phyloP scores from a whole-genome alignment of 2,797 vertebrate genomes.

The Argyrosomus regius region DNA sequence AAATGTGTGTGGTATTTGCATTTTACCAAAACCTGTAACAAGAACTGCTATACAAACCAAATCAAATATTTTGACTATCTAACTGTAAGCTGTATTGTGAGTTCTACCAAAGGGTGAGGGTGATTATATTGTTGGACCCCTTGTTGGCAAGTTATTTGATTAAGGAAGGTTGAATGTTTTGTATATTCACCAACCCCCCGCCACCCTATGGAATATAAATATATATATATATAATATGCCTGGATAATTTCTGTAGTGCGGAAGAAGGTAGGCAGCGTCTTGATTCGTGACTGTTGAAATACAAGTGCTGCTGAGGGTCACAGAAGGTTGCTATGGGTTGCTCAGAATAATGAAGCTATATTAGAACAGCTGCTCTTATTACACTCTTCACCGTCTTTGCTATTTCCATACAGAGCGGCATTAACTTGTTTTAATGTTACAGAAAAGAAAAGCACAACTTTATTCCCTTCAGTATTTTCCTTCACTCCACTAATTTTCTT shows the following conservation, averaged over 20 bases:
- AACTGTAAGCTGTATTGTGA: background rate
- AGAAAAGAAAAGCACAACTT: conserved; percentile 28
- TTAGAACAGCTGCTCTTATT: conserved; percentile 39
- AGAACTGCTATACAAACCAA: too few species aligned
- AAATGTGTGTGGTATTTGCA: too few species aligned
- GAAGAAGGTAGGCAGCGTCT: conserved; percentile 17
- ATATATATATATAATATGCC: background rate
- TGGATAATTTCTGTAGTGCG: conserved; percentile 21
- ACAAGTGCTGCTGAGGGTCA: conserved; percentile 21
- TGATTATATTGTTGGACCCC: background rate
- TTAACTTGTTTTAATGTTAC: conserved; percentile 23
- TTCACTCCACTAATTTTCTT: conserved; percentile 11
- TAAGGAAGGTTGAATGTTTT: conserved; percentile 1
- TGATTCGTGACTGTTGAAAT: conserved; percentile 13
- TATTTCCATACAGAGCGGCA: conserved; percentile 19
- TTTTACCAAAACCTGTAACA: background rate
- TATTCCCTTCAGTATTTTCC: conserved; percentile 15
- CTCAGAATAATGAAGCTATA: conserved; percentile 40
- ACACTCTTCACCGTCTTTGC: conserved; percentile 6
- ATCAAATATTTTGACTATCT: background rate
- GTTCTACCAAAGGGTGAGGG: background rate
- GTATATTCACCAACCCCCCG: background rate
- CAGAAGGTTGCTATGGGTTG: conserved; percentile 26
- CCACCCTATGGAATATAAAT: background rate
- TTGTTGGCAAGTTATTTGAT: background rate